phyloP scores from a whole-genome alignment of 2,888 invertebrate genomes.

The Mayetiola destructor region DNA sequence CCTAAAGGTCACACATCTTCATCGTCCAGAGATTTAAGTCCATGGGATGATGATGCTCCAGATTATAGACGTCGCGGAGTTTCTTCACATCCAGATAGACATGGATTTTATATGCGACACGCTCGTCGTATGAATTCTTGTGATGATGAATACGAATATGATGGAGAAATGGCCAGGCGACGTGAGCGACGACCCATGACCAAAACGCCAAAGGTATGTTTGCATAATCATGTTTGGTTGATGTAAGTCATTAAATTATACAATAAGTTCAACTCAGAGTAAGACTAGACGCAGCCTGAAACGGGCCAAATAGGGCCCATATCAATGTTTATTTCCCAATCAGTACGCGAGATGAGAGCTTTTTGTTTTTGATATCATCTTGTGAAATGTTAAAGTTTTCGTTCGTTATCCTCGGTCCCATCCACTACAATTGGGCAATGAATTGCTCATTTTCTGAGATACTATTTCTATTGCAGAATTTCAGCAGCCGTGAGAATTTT shows the following conservation, averaged over 20 bases:
- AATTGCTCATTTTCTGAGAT: no score
- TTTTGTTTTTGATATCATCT: background rate
- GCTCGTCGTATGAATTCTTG: constrained; percentile 44
- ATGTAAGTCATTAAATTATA: no score
- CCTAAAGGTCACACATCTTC: constrained; percentile 52
- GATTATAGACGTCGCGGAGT: constrained; percentile 35
- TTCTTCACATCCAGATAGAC: constrained; percentile 23
- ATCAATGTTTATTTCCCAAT: no score
- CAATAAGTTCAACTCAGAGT: no score
- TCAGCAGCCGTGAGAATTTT: constrained; percentile 26
- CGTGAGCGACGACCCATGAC: constrained; percentile 26
- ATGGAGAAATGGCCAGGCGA: constrained; percentile 28
- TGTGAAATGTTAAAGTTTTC: background rate
- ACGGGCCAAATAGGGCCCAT: no score
- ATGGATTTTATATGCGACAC: constrained; percentile 39
- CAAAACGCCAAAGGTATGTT: background rate
- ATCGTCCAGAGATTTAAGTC: constrained; percentile 60
- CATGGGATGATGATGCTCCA: constrained; percentile 61
- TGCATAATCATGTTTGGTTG: constrained; percentile 2
- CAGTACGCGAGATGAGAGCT: no score
- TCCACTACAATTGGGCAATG: constrained; percentile 20
- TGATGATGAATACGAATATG: constrained; percentile 59
- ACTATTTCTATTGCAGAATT: no score
- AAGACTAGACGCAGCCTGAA: no score
- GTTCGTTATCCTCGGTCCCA: no score